Evolutionary conservation across 2,797 vertebrate genomes (phyloP).

Genomic region (Betta splendens): DNA sequence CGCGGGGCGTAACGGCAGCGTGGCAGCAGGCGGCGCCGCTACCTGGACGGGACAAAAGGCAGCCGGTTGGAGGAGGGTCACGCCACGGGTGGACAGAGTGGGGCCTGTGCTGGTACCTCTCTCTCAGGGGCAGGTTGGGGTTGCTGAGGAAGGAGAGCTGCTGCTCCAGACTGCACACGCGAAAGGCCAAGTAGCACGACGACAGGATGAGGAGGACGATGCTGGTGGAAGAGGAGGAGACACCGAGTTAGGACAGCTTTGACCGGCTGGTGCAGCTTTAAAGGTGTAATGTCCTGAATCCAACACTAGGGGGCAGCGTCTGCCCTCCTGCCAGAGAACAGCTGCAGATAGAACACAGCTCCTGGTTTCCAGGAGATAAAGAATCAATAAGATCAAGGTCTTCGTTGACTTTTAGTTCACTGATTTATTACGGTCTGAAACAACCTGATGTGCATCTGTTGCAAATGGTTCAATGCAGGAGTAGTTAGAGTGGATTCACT

Average conservation of each 20-base stretch:
- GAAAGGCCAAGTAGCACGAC: slow-evolving; percentile 93
- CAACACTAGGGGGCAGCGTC: slow-evolving; percentile 60
- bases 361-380: too few species aligned
- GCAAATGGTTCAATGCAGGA: too few species aligned
- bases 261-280: background rate
- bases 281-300: slow-evolving; percentile 27
- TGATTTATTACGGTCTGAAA: too few species aligned
- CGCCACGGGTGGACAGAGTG: background rate
- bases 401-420: too few species aligned
- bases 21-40: slow-evolving; percentile 44
- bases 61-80: slow-evolving; percentile 4
- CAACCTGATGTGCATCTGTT: too few species aligned
- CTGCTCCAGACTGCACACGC: slow-evolving; percentile 94
- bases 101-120: slow-evolving; percentile 77
- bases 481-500: too few species aligned
- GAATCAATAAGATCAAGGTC: too few species aligned
- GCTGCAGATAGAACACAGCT: too few species aligned
- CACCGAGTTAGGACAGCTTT: background rate
- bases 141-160: slow-evolving; percentile 87
- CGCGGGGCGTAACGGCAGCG: slow-evolving; percentile 29
- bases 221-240: slow-evolving; percentile 65
- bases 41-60: slow-evolving; percentile 51
- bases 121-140: slow-evolving; percentile 76
- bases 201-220: slow-evolving; percentile 92
- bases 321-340: slow-evolving; percentile 11